A percentile compares a stretch with the other conserved stretches of the same genome.
These are phyloP conservation scores for Orchesella cincta DNA, from an alignment of 1,140 invertebrate species.

Conservation along the genomic window DNA sequence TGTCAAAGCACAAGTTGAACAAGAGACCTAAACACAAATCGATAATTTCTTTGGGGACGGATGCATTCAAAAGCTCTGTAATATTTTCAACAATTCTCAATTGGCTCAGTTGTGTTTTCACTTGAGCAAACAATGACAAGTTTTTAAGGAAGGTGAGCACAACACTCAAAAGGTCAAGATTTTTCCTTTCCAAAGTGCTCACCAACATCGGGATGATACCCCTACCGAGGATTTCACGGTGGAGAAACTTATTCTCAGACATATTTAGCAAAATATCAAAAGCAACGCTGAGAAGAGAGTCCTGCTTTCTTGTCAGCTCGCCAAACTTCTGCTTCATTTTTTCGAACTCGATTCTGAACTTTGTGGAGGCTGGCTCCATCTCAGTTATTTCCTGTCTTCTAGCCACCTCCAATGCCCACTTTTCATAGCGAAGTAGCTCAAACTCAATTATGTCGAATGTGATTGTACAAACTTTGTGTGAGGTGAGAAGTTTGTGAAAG, in stretches of 20 bases:
- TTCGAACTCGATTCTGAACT: slow-evolving; percentile 57
- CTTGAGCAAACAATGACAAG: slow-evolving; percentile 89
- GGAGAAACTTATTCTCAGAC: slow-evolving; percentile 87
- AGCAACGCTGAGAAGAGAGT: slow-evolving; percentile 74
- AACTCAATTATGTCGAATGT: slow-evolving; percentile 95
- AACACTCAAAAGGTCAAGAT: slow-evolving; percentile 84
- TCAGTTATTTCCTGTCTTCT: slow-evolving; percentile 51
- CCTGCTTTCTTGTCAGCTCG: slow-evolving; percentile 84
- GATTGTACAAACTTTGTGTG: slow-evolving; percentile 77
- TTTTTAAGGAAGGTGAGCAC: slow-evolving; percentile 93
- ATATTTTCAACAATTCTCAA: slow-evolving; percentile 61
- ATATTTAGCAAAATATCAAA: slow-evolving; percentile 93
- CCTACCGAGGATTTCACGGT: slow-evolving; percentile 96
- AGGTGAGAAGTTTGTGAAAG: slow-evolving; percentile 89
- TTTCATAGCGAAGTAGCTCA: slow-evolving; percentile 87
- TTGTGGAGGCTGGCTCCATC: slow-evolving; percentile 36
- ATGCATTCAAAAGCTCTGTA: slow-evolving; percentile 58
- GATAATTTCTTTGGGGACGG: slow-evolving; percentile 68
- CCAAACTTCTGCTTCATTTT: slow-evolving; percentile 76
- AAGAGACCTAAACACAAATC: slow-evolving; percentile 83
- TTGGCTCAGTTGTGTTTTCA: slow-evolving; percentile 84
- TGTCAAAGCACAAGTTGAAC: slow-evolving; percentile 97
- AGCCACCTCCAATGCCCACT: slow-evolving; percentile 89
- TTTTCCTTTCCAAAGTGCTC: slow-evolving; percentile 83
- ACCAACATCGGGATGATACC: slow-evolving; percentile 85